Evolutionary conservation across 2,113 vertebrate genomes (phyloP), one percentile per base, ranked within the genome.

Genomic region (Sander lucioperca): DNA sequence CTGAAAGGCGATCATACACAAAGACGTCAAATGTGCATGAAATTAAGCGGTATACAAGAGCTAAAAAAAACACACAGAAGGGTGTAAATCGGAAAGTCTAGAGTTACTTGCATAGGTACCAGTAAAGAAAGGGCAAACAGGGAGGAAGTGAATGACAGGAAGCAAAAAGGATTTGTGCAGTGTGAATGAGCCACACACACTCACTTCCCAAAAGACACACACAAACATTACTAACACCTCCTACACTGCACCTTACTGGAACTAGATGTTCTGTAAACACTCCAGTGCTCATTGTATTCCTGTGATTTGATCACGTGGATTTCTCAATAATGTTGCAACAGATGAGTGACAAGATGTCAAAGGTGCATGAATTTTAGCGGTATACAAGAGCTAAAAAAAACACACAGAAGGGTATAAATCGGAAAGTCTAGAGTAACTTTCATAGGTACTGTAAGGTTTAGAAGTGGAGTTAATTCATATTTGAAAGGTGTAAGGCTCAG

Each of bases 201-300:
- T 89, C 82, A 90, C 85, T 93, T 91, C 91, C 89, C 66, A 69
- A 72, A 82, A 25, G 25, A 59, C 36, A 65, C 19, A 77, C 39
- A 73, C 21, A 62, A 2, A 33, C 23, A 50, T 1, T 61, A 6
- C 39, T 21, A 4, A 36, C 51, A 50, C 74, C 83, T 85, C 82
- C 78, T 79, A 88, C 80, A 74, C 80, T 59, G 16, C 15, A 48
- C 39, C 48, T 90, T 90, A 82, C 87, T 87, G 90, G 82, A 90
- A 92, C 51, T 53, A 2, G 6, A 43, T 33, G 74, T 69, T 62
- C 66, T 36, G 19, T 61, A 43, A 83, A 63, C 39, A 15, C 48
- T 77, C 5, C 25, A 25, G 25, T 25, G 25, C 25, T 25, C 25
- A 25, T 25, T 25, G 25, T 25, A 25, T 25, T 25, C 25, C 25